Evolutionary conservation across 2,797 vertebrate species (phyloP).

Genomic region (Manis crassicaudata): DNA sequence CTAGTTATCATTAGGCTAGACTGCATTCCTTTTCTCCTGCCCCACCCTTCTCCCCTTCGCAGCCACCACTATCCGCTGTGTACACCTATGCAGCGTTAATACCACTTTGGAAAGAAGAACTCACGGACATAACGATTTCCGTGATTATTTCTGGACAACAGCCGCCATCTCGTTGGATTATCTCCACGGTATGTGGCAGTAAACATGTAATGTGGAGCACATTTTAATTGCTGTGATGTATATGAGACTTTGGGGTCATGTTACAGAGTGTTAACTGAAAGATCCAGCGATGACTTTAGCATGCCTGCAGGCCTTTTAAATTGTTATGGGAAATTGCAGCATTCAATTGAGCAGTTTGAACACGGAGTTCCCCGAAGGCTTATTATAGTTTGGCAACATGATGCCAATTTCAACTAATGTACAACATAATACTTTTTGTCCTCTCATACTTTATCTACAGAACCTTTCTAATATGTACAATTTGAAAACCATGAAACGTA

Average conservation of each 20-base stretch:
- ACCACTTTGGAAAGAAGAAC: neutral
- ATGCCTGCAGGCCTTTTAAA: constrained; percentile 84
- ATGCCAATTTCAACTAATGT: constrained; percentile 72
- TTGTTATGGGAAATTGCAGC: constrained; percentile 79
- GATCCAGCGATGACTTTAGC: constrained; percentile 77
- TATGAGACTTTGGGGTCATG: constrained; percentile 82
- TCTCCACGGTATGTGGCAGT: constrained; percentile 18
- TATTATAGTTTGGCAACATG: constrained; percentile 79
- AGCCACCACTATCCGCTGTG: neutral
- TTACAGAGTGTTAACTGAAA: constrained; percentile 82
- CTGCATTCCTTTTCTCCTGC: neutral
- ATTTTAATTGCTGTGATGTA: constrained; percentile 84
- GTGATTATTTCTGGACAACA: neutral
- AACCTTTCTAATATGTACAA: constrained; percentile 39
- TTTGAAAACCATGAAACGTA: constrained; percentile 40
- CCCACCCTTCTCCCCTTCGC: accelerated
- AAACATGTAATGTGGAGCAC: constrained; percentile 70
- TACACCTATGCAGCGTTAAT: neutral
- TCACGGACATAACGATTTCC: neutral
- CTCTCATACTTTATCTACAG: constrained; percentile 25
- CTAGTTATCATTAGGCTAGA: neutral
- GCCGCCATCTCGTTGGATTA: neutral
- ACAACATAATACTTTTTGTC: constrained; percentile 29
- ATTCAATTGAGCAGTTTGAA: constrained; percentile 81
- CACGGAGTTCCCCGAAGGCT: constrained; percentile 76